Evolutionary conservation across 2,888 invertebrate species (phyloP).

Genomic region (Cerastis rubricosa): DNA sequence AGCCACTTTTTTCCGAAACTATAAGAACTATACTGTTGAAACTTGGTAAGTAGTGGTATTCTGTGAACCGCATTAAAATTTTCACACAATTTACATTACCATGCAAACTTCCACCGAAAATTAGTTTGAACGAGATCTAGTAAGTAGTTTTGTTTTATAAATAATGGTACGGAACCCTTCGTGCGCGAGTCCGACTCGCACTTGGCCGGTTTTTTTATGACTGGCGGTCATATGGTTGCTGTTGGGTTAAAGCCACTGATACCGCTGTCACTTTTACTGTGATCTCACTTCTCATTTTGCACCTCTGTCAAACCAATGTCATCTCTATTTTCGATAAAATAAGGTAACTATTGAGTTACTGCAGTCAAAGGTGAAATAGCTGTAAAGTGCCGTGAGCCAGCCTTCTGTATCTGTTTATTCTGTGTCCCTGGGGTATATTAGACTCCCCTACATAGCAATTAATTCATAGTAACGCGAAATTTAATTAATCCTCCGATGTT

Average conservation of each 20-base stretch:
- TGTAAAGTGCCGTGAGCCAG: neutral
- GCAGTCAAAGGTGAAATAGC: neutral
- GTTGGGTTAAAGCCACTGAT: neutral
- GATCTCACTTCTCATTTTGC: neutral
- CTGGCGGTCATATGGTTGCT: neutral
- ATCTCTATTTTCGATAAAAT: neutral
- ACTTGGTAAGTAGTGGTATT: too few relatives aligned
- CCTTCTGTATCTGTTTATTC: neutral
- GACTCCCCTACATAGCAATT: slow-evolving; percentile 71
- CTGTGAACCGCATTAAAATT: too few relatives aligned
- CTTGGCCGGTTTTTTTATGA: too few relatives aligned
- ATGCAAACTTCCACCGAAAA: too few relatives aligned
- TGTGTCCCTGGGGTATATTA: slow-evolving; percentile 70
- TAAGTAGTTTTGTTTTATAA: too few relatives aligned
- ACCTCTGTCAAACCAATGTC: neutral
- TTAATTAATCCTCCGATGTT: slow-evolving; percentile 83
- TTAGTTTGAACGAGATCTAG: too few relatives aligned
- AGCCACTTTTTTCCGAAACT: too few relatives aligned
- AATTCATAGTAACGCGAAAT: slow-evolving; percentile 80
- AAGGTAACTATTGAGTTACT: neutral
- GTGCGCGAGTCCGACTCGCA: too few relatives aligned
- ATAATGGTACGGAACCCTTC: too few relatives aligned
- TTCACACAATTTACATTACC: too few relatives aligned
- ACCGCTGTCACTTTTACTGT: neutral
- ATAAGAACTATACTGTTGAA: too few relatives aligned